Evolutionary conservation across 2,888 invertebrate species (phyloP).

Genomic region (Clitarchus hookeri): DNA sequence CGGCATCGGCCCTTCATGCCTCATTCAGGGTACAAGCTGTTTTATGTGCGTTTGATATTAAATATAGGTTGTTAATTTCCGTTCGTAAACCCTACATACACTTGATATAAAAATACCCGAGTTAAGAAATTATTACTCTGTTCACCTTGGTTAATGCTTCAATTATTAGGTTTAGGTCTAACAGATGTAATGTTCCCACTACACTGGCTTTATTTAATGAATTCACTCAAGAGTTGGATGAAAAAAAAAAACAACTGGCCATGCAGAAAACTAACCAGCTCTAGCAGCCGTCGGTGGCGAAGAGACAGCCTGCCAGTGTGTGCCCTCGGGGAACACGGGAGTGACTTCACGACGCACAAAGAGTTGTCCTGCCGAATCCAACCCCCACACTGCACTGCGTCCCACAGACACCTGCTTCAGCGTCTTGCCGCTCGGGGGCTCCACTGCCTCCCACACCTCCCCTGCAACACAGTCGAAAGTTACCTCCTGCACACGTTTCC

Average conservation of each 20-base stretch:
- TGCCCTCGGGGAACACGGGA: constrained; percentile 77
- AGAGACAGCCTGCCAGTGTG: constrained; percentile 76
- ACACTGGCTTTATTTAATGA: too few species aligned
- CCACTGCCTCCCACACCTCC: constrained; percentile 78
- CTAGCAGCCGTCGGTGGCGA: constrained; percentile 63
- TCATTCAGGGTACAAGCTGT: too few species aligned
- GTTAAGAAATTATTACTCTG: too few species aligned
- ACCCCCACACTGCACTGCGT: constrained; percentile 75
- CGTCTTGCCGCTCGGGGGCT: constrained; percentile 66
- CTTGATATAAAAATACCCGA: too few species aligned
- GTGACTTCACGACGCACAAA: constrained; percentile 80
- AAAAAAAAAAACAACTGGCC: background rate
- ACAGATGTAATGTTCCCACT: too few species aligned
- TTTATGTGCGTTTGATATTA: too few species aligned
- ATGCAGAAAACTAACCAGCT: constrained; percentile 3
- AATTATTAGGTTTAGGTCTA: too few species aligned
- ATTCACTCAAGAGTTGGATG: background rate
- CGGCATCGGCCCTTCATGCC: too few species aligned
- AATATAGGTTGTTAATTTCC: too few species aligned
- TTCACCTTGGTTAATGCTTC: too few species aligned
- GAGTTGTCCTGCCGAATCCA: constrained; percentile 73
- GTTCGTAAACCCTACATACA: too few species aligned
- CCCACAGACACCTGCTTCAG: constrained; percentile 79
- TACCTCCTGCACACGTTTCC: too few species aligned
- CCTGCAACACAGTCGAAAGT: constrained; percentile 53